These are phyloP conservation scores for Clupea harengus DNA, from an alignment of 2,113 vertebrate species.

Conservation along the genomic window DNA sequence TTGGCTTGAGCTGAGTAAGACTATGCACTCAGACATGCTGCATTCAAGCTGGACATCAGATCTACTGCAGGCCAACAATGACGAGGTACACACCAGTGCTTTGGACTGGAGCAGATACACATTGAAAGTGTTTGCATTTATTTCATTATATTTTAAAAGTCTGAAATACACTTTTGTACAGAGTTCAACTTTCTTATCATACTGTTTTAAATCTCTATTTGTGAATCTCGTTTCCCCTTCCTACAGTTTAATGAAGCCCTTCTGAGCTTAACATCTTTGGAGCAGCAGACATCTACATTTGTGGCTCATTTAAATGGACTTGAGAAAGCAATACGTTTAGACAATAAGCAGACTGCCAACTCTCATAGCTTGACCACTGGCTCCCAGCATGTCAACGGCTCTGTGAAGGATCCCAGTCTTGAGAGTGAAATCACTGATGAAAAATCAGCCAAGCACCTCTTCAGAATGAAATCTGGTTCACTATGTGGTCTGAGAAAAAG, in stretches of 20 bases:
- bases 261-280: conserved; percentile 62
- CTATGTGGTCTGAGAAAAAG: neutral
- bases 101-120: neutral
- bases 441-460: conserved; percentile 42
- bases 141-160: neutral
- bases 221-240: neutral
- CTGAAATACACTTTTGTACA: neutral
- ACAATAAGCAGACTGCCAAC: neutral
- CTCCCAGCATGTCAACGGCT: conserved; percentile 22
- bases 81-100: conserved; percentile 63
- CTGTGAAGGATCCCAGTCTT: neutral
- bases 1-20: conserved; percentile 45
- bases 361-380: neutral
- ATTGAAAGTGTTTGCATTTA: neutral
- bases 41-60: conserved; percentile 63
- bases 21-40: conserved; percentile 38
- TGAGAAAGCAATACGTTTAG: conserved; percentile 16
- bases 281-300: conserved; percentile 68
- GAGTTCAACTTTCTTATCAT: neutral
- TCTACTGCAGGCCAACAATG: conserved; percentile 68
- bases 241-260: conserved; percentile 67
- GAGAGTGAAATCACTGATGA: conserved; percentile 14
- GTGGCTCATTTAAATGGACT: conserved; percentile 70
- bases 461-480: conserved; percentile 18
- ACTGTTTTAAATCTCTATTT: neutral